Percentiles rank a stretch among this genome's conserved stretches.
phyloP scores from a whole-genome alignment of 2,888 invertebrate genomes.

The Resseliella maxima region DNA sequence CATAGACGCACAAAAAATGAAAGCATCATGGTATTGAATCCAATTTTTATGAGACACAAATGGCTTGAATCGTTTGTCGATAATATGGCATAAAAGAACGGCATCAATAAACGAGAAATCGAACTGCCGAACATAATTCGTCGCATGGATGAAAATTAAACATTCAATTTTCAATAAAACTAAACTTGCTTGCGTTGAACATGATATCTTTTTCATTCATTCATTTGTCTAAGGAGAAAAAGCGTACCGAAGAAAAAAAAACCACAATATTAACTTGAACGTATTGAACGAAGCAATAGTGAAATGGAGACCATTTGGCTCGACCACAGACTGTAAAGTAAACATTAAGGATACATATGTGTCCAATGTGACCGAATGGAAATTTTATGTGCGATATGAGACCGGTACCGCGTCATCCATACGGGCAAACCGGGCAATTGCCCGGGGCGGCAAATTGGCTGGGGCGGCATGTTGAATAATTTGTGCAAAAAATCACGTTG shows the following conservation, averaged over 20 bases:
- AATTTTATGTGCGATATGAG: background rate
- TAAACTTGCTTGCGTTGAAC: conserved; percentile 5
- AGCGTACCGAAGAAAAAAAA: background rate
- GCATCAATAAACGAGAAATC: conserved; percentile 1
- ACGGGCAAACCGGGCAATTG: too few relatives aligned
- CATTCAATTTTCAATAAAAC: conserved; percentile 45
- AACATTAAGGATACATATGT: conserved; percentile 38
- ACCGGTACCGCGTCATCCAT: background rate
- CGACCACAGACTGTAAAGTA: conserved; percentile 33
- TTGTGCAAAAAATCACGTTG: too few relatives aligned
- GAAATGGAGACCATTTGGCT: background rate
- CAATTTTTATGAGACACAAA: conserved; percentile 40
- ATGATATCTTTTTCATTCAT: background rate
- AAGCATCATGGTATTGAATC: background rate
- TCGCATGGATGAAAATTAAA: conserved; percentile 37
- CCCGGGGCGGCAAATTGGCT: too few relatives aligned
- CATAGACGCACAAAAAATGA: background rate
- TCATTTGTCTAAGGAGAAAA: background rate
- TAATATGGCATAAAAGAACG: background rate
- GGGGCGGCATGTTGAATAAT: too few relatives aligned
- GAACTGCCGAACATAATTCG: background rate
- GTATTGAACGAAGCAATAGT: background rate
- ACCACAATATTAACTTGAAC: background rate
- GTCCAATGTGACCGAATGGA: conserved; percentile 8
- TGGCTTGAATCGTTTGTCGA: conserved; percentile 14